These are phyloP conservation scores for Entelurus aequoreus DNA, from an alignment of 2,113 vertebrate genomes.

Conservation along the genomic window DNA sequence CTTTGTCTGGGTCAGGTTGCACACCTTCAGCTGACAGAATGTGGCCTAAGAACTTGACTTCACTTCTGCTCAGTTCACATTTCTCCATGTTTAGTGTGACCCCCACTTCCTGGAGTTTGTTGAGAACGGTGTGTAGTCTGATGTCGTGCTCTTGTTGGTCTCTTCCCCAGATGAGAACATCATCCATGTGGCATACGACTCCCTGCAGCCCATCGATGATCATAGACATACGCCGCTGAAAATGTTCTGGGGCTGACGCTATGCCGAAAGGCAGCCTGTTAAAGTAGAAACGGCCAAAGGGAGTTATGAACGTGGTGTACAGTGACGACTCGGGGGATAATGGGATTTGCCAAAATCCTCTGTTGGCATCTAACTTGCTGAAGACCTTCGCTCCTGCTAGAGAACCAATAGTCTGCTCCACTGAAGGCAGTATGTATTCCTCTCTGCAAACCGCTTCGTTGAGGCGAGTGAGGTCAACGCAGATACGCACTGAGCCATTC, in stretches of 20 bases:
- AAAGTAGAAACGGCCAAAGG: conserved; percentile 18
- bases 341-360: neutral
- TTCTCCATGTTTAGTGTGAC: too few relatives aligned
- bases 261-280: conserved; percentile 27
- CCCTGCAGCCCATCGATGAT: neutral
- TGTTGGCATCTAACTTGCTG: neutral
- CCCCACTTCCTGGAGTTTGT: too few relatives aligned
- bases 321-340: neutral
- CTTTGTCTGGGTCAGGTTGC: too few relatives aligned
- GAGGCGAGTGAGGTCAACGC: neutral
- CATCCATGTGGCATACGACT: too few relatives aligned
- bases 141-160: too few relatives aligned
- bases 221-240: conserved; percentile 16
- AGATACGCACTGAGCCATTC: neutral
- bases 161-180: too few relatives aligned
- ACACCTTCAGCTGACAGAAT: neutral
- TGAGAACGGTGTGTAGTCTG: too few relatives aligned
- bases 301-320: conserved; percentile 25
- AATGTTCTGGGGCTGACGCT: conserved; percentile 13
- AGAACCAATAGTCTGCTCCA: neutral
- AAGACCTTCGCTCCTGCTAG: neutral
- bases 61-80: neutral
- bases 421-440: neutral
- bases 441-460: neutral
- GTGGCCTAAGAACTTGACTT: conserved; percentile 1